Conservation (phyloP, 2,888 invertebrate genomes). For the Rutpela maculata region DNA sequence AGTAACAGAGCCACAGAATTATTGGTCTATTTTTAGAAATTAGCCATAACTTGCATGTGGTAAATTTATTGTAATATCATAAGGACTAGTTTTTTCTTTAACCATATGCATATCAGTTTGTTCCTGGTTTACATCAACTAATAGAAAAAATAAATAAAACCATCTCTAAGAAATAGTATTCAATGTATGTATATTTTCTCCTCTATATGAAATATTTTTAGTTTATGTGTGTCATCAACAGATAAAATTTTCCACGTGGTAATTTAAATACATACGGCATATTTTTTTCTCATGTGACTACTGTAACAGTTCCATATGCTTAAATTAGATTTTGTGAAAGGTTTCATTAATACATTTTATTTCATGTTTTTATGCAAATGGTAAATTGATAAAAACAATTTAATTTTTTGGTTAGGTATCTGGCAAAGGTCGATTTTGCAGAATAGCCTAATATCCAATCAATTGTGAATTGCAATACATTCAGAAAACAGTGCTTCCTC, state of each 20-base stretch:
- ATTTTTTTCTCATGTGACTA: background rate
- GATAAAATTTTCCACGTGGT: background rate
- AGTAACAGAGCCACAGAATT: conserved; percentile 6
- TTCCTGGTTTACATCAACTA: background rate
- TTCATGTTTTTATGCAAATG: no score
- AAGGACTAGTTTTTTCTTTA: conserved; percentile 5
- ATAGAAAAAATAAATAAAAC: background rate
- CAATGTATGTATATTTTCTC: background rate
- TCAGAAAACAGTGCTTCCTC: no score
- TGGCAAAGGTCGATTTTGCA: no score
- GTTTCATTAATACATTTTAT: no score
- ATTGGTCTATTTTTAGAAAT: conserved; percentile 30
- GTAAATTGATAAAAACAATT: no score
- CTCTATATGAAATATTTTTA: background rate
- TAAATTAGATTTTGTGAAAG: no score
- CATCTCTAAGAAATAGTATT: background rate
- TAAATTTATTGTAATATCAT: background rate
- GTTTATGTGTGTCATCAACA: background rate
- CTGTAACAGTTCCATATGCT: no score
- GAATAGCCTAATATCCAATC: no score
- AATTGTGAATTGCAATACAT: no score
- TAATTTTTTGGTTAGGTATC: no score
- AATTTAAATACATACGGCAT: background rate
- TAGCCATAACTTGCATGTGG: conserved; percentile 22
- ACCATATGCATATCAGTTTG: background rate